A percentile compares a stretch with the other conserved stretches of the same genome.
Conservation (phyloP, 2,113 vertebrate genomes). For the Anoplopoma fimbria region DNA sequence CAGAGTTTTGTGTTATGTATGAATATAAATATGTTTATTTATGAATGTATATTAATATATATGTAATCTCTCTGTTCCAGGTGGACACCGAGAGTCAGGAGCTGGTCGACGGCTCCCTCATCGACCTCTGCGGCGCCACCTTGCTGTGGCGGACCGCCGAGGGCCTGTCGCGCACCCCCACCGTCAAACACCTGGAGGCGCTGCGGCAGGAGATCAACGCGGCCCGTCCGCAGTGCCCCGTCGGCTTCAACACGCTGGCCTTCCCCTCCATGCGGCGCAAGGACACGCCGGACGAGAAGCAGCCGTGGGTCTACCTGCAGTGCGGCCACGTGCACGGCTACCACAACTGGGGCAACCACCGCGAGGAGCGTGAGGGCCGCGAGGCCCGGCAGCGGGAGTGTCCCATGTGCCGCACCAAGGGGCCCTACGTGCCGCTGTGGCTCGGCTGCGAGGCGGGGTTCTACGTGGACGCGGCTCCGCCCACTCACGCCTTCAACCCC, state of each 20-base stretch:
- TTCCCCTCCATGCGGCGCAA: constrained; percentile 99
- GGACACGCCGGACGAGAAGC: constrained; percentile 97
- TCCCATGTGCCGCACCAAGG: constrained; percentile 96
- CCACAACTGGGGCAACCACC: constrained; percentile 96
- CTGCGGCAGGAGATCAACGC: constrained; percentile 98
- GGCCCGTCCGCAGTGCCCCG: constrained; percentile 95
- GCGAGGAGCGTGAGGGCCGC: constrained; percentile 86
- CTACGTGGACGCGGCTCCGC: constrained; percentile 96
- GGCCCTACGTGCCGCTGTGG: constrained; percentile 98
- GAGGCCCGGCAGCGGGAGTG: constrained; percentile 94
- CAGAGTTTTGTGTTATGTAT: too few relatives aligned
- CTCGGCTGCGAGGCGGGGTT: constrained; percentile 97
- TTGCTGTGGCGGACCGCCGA: constrained; percentile 98
- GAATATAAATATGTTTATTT: too few relatives aligned
- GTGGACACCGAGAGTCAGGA: constrained; percentile 96
- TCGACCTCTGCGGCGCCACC: constrained; percentile 96
- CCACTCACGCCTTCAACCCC: constrained; percentile 95
- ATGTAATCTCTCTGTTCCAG: constrained; percentile 71
- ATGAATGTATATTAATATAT: too few relatives aligned
- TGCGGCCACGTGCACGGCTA: constrained; percentile 98
- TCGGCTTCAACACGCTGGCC: constrained; percentile 98
- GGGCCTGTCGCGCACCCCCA: constrained; percentile 94
- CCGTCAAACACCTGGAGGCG: constrained; percentile 96
- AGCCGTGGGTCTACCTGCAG: constrained; percentile 98
- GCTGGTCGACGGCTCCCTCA: constrained; percentile 95